Evolutionary conservation across 2,888 invertebrate genomes (phyloP).

Genomic region (Campoletis raptor): DNA sequence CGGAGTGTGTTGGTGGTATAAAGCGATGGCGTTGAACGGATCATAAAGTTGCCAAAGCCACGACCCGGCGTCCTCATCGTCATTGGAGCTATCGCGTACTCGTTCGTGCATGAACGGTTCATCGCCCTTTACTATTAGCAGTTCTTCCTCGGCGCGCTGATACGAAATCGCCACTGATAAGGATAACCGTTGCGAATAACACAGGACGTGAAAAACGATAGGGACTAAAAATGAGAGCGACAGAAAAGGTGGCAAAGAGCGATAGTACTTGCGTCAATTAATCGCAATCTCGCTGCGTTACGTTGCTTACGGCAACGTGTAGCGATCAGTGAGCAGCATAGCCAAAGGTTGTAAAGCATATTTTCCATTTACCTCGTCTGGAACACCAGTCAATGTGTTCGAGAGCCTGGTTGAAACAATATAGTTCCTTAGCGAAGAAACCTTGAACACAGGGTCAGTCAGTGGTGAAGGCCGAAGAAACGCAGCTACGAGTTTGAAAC

Average conservation of each 20-base stretch:
- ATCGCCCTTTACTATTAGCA: not conserved
- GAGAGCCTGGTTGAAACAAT: not conserved
- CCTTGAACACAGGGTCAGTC: conserved; percentile 53
- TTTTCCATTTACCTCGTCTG: conserved; percentile 18
- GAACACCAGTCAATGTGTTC: conserved; percentile 23
- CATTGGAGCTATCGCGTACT: conserved; percentile 39
- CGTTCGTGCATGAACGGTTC: conserved; percentile 68
- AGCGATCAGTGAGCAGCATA: conserved; percentile 75
- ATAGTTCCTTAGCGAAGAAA: not conserved
- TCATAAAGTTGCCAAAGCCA: conserved; percentile 29
- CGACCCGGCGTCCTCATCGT: conserved; percentile 16
- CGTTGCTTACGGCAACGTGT: conserved; percentile 79
- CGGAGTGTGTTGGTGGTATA: conserved; percentile 3
- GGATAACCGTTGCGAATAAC: conserved; percentile 6
- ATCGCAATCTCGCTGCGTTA: conserved; percentile 75
- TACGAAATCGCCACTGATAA: conserved; percentile 31
- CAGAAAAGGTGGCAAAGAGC: conserved; percentile 12
- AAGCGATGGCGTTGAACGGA: conserved; percentile 31
- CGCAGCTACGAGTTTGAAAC: not conserved
- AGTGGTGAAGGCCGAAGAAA: conserved; percentile 42
- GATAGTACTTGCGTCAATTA: conserved; percentile 30
- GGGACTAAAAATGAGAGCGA: conserved; percentile 49
- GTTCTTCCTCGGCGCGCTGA: conserved; percentile 32
- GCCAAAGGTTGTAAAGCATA: conserved; percentile 21
- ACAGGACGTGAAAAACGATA: not conserved